Conservation (phyloP, 2,113 vertebrate species). For the Thunnus thynnus region DNA sequence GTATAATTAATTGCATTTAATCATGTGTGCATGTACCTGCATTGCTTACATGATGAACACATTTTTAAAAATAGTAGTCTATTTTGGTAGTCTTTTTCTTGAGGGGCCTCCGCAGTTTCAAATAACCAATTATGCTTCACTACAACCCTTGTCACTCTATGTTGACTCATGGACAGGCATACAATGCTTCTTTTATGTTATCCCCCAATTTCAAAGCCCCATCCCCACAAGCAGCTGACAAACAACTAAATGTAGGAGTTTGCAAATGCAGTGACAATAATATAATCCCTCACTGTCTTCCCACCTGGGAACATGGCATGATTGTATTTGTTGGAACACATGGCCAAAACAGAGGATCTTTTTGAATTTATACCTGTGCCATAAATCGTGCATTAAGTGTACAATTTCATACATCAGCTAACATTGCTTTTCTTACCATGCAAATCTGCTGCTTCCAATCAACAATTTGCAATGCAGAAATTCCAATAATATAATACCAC, state of each 20-base stretch:
- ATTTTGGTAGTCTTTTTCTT: too few species aligned
- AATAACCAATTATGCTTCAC: too few species aligned
- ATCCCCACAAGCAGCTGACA: too few species aligned
- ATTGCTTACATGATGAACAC: slow-evolving; percentile 10
- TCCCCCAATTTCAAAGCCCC: too few species aligned
- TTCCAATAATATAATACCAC: not conserved
- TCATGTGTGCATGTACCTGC: not conserved
- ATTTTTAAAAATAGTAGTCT: not conserved
- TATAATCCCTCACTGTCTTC: not conserved
- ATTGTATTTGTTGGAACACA: too few species aligned
- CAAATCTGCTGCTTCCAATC: not conserved
- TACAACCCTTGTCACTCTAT: too few species aligned
- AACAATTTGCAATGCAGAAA: not conserved
- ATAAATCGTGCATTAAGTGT: too few species aligned
- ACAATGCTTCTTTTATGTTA: not conserved
- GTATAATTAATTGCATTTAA: slow-evolving; percentile 8
- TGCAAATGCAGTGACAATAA: not conserved
- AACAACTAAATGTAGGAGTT: not conserved
- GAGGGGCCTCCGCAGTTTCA: too few species aligned
- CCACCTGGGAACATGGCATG: not conserved
- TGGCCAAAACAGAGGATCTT: too few species aligned
- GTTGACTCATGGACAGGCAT: too few species aligned
- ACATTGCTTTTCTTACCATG: not conserved
- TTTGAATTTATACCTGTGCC: too few species aligned
- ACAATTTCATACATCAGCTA: too few species aligned